These are phyloP conservation scores for Cyphomyrmex costatus DNA, from an alignment of 1,140 invertebrate genomes.

Conservation along the genomic window DNA sequence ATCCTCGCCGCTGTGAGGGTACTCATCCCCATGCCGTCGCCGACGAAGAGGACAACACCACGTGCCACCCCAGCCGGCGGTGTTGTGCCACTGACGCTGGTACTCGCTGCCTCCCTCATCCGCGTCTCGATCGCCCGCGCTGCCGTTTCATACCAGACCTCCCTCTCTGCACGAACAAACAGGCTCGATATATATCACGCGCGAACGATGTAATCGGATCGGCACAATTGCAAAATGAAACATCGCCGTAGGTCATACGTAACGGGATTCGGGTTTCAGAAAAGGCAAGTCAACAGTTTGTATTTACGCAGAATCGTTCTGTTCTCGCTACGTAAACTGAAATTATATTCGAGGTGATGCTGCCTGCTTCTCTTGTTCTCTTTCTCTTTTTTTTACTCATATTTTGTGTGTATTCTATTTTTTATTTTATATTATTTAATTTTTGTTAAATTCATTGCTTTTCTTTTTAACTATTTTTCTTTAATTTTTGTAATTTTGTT, in stretches of 20 bases:
- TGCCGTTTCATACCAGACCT: conserved; percentile 80
- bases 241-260: neutral
- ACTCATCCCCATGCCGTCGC: conserved; percentile 93
- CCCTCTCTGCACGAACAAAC: conserved; percentile 78
- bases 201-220: neutral
- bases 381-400: neutral
- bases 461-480: neutral
- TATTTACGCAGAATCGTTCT: neutral
- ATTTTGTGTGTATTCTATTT: too few species aligned
- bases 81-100: conserved; percentile 73
- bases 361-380: neutral
- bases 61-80: conserved; percentile 76
- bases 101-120: conserved; percentile 73
- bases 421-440: too few species aligned
- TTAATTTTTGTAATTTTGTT: too few species aligned
- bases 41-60: conserved; percentile 92
- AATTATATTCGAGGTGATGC: conserved; percentile 11
- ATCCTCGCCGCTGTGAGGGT: conserved; percentile 93
- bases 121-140: conserved; percentile 78
- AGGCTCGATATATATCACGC: neutral
- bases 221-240: neutral
- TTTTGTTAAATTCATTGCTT: too few species aligned
- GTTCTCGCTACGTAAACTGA: neutral
- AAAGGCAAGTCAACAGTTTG: conserved; percentile 8
- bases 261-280: conserved; percentile 6